Evolutionary conservation across 2,888 invertebrate genomes (phyloP).

Genomic region (Scaptomyza flava): DNA sequence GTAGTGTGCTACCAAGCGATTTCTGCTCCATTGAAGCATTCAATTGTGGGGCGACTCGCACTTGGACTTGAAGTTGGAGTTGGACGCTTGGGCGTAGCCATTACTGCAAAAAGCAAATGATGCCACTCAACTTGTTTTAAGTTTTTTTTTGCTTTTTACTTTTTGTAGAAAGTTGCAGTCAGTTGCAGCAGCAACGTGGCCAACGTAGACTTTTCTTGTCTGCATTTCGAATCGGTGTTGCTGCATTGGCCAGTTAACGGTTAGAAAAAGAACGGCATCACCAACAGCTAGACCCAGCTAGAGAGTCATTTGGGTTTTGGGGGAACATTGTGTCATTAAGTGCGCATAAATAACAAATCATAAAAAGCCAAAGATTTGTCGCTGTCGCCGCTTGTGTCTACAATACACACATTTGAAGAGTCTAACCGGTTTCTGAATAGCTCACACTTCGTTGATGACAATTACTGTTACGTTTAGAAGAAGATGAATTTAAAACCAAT

Average conservation of each 20-base stretch:
- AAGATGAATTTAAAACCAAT: slow-evolving; percentile 34
- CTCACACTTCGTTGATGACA: slow-evolving; percentile 51
- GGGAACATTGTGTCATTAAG: slow-evolving; percentile 63
- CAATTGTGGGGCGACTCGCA: slow-evolving; percentile 64
- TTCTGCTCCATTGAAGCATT: slow-evolving; percentile 83
- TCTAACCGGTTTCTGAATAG: slow-evolving; percentile 58
- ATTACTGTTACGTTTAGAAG: slow-evolving; percentile 64
- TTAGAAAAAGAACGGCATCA: slow-evolving; percentile 71
- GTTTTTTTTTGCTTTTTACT: slow-evolving; percentile 1
- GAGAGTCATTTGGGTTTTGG: slow-evolving; percentile 42
- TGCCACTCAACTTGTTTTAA: slow-evolving; percentile 65
- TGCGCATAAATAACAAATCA: slow-evolving; percentile 57
- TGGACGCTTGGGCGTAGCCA: slow-evolving; percentile 45
- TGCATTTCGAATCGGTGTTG: slow-evolving; percentile 50
- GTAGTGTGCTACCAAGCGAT: slow-evolving; percentile 60
- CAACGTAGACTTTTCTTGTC: slow-evolving; percentile 20
- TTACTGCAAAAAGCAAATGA: slow-evolving; percentile 52
- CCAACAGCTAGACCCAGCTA: slow-evolving; percentile 20
- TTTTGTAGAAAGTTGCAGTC: slow-evolving; percentile 69
- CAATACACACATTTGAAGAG: slow-evolving; percentile 48
- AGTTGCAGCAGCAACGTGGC: slow-evolving; percentile 31
- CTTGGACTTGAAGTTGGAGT: slow-evolving; percentile 10
- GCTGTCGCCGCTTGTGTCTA: slow-evolving; percentile 6
- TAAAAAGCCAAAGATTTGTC: slow-evolving; percentile 37
- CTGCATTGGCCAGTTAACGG: slow-evolving; percentile 60